A percentile compares a stretch with the other conserved stretches of the same genome.
Evolutionary conservation across 2,888 invertebrate genomes (phyloP).

Genomic region (Frankliniella fusca): DNA sequence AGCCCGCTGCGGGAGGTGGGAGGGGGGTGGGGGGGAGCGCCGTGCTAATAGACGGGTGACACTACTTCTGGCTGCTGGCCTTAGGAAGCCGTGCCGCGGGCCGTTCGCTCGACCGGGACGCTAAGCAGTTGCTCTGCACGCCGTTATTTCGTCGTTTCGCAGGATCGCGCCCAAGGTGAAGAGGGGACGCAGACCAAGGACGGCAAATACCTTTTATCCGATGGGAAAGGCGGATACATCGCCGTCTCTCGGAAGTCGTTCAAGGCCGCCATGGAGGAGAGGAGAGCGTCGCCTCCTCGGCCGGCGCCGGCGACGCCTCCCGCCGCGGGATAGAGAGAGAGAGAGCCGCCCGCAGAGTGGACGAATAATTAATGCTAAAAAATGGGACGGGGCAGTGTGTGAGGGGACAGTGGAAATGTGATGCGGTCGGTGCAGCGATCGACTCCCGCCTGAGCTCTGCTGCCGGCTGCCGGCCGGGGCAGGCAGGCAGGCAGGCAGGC

Average conservation of each 20-base stretch:
- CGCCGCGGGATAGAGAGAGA: background rate
- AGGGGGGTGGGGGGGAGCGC: too few relatives aligned
- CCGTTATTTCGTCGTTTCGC: background rate
- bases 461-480: too few relatives aligned
- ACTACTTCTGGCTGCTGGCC: background rate
- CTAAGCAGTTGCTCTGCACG: background rate
- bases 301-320: background rate
- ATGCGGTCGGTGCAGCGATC: too few relatives aligned
- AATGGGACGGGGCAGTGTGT: background rate
- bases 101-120: background rate
- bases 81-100: background rate
- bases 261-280: constrained; percentile 5
- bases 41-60: too few relatives aligned
- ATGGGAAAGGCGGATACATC: background rate
- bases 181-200: background rate
- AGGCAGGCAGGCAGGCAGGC: too few relatives aligned
- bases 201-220: constrained; percentile 1
- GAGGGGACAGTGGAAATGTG: background rate
- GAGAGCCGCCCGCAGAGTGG: background rate
- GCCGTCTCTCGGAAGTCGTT: background rate
- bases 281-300: background rate
- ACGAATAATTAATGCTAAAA: background rate
- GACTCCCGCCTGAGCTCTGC: too few relatives aligned
- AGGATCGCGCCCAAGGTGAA: background rate
- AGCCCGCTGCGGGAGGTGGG: too few relatives aligned